Evolutionary conservation across 2,113 vertebrate species (phyloP), one percentile per base, ranked within the genome.

Genomic region (Percina caprodes): DNA sequence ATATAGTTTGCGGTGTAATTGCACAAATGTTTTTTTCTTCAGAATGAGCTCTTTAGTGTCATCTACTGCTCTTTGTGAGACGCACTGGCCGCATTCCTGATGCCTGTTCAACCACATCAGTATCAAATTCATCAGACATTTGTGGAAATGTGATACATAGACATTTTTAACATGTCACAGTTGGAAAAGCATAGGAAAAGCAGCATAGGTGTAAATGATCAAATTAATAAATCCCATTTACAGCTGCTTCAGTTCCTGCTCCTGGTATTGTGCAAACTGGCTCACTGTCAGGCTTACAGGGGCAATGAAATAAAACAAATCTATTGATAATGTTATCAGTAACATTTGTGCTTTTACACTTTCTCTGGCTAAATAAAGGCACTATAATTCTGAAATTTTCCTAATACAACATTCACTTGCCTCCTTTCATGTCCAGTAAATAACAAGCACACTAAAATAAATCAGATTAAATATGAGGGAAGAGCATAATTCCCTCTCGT

Each of bases 51-150:
- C 73, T 61, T 58, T 48, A 85, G 84, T 86, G 69, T 14, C 74
- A 66, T 54, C 88, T 86, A 30, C 48, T 85, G 88, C 33, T 80
- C 35, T 54, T 23, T 48, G 9, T 56, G 74, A 72, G 69, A 78
- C 84, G 6, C 6, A 21, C 80, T 62, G 15, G 18, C 21, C 13
- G 6, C 23, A n/a, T 11, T 24, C 21, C 18, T 24, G 66, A 49
- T 54, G 48, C 48, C 33, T 51, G 42, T 66, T 63, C 52, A 75
- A 70, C 66, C 51, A 78, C 69, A 67, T 62, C 35, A 54, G 26
- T 26, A 21, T 51, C 11, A 52, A 24, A 48, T 82, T 73, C 84
- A 56, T 67, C 21, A 69, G 42, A 67, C 56, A 45, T 68, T 54
- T 65, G 55, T 65, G 54, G 42, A 62, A 58, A 74, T 63, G 51